Base-by-base conservation (phyloP, 2,797 vertebrate species). In the Smutsia temminckii region DNA sequence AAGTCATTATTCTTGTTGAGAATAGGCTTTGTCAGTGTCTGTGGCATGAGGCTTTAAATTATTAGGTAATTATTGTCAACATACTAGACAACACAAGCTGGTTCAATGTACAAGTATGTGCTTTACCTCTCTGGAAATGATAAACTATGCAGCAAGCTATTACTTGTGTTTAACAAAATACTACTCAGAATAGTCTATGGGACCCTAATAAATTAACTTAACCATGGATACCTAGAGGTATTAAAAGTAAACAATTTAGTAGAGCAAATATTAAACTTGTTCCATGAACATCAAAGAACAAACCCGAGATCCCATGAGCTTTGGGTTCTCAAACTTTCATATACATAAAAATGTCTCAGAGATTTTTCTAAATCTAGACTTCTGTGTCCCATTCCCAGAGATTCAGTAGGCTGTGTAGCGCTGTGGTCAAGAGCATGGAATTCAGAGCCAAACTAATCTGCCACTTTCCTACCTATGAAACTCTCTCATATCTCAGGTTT, bases 81-180 rank as follows among this genome's bases (percentile, higher is more conserved):
- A 8, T 40, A 1, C 75, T 85, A 32, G 80, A 89, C 59, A 32
- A 72, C 12, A 4, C 40, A 55, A 32, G 12, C 59, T 59, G 49
- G 42, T 53, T 75, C 68, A 46, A 2, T 69, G 59, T 55, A 17
- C 29, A 49, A 18, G 74, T 55, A 55, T 18, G 16, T 69, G 40
- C 57, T 89, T 64, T 71, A 13, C 21, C 27, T 79, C 87, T 84
- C 72, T 90, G 88, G 59, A 94, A 88, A 79, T 75, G 49, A 77
- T 69, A 66, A 80, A 63, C 51, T 34, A 32, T 49, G 13, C 1
- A 34, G 49, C 55, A 37, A 69, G 20, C 72, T 64, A 34, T 29
- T 75, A 53, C 68, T 63, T 83, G 17, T 25, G 40, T 69, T 93
- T 68, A 83, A 92, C 74, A 81, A 71, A 83, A 72, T 77, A 53